Conservation (phyloP, 2,113 vertebrate species). For the Triplophysa dalaica region DNA sequence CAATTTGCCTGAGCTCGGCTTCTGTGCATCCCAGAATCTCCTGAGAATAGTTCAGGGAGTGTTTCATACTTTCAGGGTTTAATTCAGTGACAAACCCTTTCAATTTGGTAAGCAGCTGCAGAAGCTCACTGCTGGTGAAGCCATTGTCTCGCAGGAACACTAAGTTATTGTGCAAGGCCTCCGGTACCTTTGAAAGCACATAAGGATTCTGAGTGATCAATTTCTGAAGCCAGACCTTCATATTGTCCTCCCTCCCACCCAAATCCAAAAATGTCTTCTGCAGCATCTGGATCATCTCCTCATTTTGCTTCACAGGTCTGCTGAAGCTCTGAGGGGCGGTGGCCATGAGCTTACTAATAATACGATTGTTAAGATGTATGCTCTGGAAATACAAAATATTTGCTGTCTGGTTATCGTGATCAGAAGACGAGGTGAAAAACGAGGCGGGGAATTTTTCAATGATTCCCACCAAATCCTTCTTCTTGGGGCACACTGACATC, state of each 20-base stretch:
- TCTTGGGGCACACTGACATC: constrained; percentile 80
- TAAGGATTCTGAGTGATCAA: constrained; percentile 90
- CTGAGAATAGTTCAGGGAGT: constrained; percentile 79
- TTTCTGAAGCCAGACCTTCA: constrained; percentile 90
- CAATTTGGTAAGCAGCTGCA: constrained; percentile 86
- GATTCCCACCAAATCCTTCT: constrained; percentile 80
- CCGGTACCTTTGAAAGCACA: constrained; percentile 80
- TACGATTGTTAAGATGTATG: constrained; percentile 83
- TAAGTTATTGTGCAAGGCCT: constrained; percentile 77
- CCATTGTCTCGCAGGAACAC: constrained; percentile 77
- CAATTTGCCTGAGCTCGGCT: constrained; percentile 73
- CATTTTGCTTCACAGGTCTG: constrained; percentile 79
- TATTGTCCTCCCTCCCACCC: constrained; percentile 82
- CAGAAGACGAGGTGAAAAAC: constrained; percentile 80
- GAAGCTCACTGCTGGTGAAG: constrained; percentile 81
- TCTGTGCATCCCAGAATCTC: constrained; percentile 78
- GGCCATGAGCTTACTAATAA: constrained; percentile 87
- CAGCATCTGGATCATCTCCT: constrained; percentile 75
- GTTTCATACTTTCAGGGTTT: constrained; percentile 74
- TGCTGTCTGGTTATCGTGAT: constrained; percentile 77
- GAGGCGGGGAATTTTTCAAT: constrained; percentile 91
- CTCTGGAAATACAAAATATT: constrained; percentile 86
- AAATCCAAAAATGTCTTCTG: constrained; percentile 79
- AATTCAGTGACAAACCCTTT: constrained; percentile 88
- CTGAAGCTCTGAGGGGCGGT: constrained; percentile 83